These are phyloP conservation scores for Morus bassanus DNA, from an alignment of 2,797 vertebrate genomes.

Conservation along the genomic window DNA sequence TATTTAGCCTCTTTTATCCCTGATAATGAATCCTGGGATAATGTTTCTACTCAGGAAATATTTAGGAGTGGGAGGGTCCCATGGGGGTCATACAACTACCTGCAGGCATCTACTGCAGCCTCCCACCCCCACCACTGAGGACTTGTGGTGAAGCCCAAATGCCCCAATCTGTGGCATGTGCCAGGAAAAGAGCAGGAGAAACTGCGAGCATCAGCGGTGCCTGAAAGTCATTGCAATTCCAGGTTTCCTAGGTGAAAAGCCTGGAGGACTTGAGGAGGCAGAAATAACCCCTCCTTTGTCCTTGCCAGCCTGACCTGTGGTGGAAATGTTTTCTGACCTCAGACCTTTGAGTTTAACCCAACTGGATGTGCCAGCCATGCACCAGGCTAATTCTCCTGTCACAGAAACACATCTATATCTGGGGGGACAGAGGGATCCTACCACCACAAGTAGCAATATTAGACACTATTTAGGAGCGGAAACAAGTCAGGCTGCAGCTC, in stretches of 20 bases:
- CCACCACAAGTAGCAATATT: not conserved
- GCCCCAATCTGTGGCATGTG: not conserved
- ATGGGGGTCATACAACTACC: not conserved
- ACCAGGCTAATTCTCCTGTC: not conserved
- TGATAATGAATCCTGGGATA: not conserved
- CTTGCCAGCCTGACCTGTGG: not conserved
- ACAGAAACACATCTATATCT: not conserved
- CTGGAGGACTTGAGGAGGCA: not conserved
- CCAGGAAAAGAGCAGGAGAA: not conserved
- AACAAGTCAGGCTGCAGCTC: not conserved
- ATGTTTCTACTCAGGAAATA: fast-evolving
- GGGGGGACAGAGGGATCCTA: not conserved
- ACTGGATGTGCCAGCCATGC: not conserved
- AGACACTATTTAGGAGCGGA: not conserved
- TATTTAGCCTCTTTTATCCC: not conserved
- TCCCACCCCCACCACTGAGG: not conserved
- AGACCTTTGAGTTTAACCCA: not conserved
- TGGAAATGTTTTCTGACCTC: not conserved
- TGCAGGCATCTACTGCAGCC: not conserved
- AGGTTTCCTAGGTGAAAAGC: not conserved
- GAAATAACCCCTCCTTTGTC: not conserved
- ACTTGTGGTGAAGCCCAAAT: not conserved
- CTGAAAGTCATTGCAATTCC: not conserved
- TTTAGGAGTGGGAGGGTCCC: not conserved
- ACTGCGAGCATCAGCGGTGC: not conserved